Percentiles rank a stretch among this genome's conserved stretches.
Evolutionary conservation across 2,113 vertebrate genomes (phyloP).

Genomic region (Syngnathus floridae): DNA sequence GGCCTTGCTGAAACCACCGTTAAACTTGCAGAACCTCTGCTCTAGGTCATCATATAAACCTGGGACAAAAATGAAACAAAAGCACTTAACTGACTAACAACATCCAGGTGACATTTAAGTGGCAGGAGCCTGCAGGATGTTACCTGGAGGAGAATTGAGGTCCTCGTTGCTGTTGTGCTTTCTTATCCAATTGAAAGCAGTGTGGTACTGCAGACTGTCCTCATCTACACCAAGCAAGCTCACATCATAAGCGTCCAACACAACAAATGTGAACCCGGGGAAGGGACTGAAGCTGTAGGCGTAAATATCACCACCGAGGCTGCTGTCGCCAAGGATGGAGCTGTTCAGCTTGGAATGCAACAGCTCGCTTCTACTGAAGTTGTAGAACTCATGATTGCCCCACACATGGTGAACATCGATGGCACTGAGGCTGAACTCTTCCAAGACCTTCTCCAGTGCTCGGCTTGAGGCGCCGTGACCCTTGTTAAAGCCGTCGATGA

Average conservation of each 20-base stretch:
- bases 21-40: conserved; percentile 80
- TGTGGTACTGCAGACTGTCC: conserved; percentile 60
- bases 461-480: conserved; percentile 56
- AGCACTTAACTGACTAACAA: not conserved
- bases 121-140: not conserved
- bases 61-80: conserved; percentile 18
- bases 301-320: conserved; percentile 56
- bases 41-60: conserved; percentile 6
- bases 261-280: conserved; percentile 73
- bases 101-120: not conserved
- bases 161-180: conserved; percentile 79
- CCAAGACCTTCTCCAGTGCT: conserved; percentile 73
- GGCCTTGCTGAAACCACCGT: conserved; percentile 84
- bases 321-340: conserved; percentile 16
- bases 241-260: conserved; percentile 85
- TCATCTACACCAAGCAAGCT: conserved; percentile 79
- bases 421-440: conserved; percentile 57
- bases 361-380: conserved; percentile 80
- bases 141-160: conserved; percentile 83
- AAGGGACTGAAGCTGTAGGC: conserved; percentile 82
- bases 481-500: conserved; percentile 87
- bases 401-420: conserved; percentile 80
- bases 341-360: conserved; percentile 72
- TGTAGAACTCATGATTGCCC: conserved; percentile 96
- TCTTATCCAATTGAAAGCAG: conserved; percentile 69